These are phyloP conservation scores for Struthidea cinerea DNA, from an alignment of 2,113 vertebrate genomes.

Conservation along the genomic window DNA sequence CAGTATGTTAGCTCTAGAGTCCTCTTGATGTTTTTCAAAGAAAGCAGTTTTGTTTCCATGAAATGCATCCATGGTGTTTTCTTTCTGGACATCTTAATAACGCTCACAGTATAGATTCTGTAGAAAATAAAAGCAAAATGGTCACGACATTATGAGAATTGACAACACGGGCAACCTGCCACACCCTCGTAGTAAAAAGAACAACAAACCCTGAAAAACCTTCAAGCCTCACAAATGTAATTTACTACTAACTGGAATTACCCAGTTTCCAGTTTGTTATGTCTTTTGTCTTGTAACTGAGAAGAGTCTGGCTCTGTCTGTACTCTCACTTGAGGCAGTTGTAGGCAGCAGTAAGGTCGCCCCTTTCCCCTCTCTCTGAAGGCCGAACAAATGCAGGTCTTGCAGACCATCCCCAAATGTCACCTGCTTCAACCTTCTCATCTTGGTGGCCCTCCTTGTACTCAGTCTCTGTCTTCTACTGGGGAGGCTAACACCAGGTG, in stretches of 20 bases:
- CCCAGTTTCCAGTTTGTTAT: not conserved
- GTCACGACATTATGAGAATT: not conserved
- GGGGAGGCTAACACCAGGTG: not conserved
- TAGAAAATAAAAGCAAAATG: not conserved
- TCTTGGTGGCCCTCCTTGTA: not conserved
- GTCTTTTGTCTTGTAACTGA: not conserved
- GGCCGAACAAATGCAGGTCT: not conserved
- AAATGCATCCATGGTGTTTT: not conserved
- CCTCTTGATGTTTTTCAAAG: not conserved
- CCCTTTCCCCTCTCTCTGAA: not conserved
- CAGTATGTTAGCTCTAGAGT: not conserved
- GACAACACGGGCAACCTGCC: not conserved
- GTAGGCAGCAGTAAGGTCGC: not conserved
- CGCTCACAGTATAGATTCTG: accelerated
- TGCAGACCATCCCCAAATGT: not conserved
- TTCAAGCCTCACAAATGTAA: not conserved
- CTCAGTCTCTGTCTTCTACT: not conserved
- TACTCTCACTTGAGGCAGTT: not conserved
- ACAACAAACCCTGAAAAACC: not conserved
- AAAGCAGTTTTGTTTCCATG: not conserved
- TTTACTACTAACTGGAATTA: not conserved
- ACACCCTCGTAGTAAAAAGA: not conserved
- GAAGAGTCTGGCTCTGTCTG: not conserved
- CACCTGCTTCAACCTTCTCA: not conserved
- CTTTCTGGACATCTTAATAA: not conserved